These are phyloP conservation scores for Perodicticus potto DNA, from an alignment of 2,797 vertebrate genomes.

Conservation along the genomic window DNA sequence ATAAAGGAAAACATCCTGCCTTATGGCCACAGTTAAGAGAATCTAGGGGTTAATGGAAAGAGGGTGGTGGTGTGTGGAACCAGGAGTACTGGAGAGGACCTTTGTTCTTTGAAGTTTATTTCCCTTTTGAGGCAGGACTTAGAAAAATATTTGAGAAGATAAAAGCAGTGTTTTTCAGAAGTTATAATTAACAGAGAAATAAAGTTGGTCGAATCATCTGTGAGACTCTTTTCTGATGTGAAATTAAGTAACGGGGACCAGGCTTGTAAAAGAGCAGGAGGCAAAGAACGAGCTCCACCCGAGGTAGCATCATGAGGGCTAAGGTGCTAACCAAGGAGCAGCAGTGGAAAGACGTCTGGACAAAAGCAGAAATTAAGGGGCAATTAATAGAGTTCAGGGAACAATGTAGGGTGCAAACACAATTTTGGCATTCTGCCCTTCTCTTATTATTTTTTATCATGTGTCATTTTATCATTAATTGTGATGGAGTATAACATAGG, in stretches of 20 bases:
- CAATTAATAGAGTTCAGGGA: not conserved
- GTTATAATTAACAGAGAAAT: not conserved
- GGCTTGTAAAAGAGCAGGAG: not conserved
- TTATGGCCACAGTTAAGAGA: not conserved
- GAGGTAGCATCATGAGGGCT: not conserved
- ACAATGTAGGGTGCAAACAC: not conserved
- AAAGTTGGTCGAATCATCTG: not conserved
- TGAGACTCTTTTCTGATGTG: not conserved
- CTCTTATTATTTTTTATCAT: not conserved
- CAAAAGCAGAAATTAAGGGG: not conserved
- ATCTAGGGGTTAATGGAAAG: not conserved
- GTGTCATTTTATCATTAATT: too few species aligned
- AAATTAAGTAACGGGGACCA: not conserved
- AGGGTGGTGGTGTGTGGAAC: not conserved
- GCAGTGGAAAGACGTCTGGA: not conserved
- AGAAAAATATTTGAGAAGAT: slow-evolving; percentile 6
- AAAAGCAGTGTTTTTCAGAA: slow-evolving; percentile 21
- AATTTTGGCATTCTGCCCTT: not conserved
- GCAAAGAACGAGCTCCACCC: not conserved
- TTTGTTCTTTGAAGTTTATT: slow-evolving; percentile 19
- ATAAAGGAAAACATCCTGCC: not conserved
- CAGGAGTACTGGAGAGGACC: not conserved
- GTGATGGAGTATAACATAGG: too few species aligned
- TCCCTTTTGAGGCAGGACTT: not conserved
- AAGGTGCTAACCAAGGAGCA: too few species aligned